Evolutionary conservation across 2,888 invertebrate species (phyloP), one percentile per base, ranked within the genome.

Genomic region (Orchesellides sinensis): DNA sequence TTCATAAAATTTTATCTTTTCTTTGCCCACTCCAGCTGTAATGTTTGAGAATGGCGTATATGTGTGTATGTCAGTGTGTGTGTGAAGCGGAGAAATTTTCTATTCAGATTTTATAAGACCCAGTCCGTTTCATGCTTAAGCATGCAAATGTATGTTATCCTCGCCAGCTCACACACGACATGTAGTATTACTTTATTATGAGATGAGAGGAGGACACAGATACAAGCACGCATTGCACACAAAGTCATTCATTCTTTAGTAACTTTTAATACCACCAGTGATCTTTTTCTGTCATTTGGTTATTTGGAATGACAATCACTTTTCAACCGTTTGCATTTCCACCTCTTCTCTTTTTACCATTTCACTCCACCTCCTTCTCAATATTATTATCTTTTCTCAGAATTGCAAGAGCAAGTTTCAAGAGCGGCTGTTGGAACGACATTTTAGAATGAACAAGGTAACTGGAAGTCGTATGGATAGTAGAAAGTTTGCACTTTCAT

Each of bases 401-500:
- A 56, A 10, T 12, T 12, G 12, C 49, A 10, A 12, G 23, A 2
- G 14, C 12, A 61, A 35, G 61, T 19, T 61, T 32, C 10, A 23
- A 56, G 27, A 56, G 56, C 23, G 21, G 25, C 23, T 56, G n/a
- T n/a, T 23, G 27, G 10, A 14, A 56, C 10, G 12, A 19, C 21
- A n/a, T 29, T 40, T 40, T 17, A 69, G 0, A 21, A 40, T 25
- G 45, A 8, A n/a, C n/a, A n/a, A n/a, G 21, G 25, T n/a, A 27
- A 66, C 29, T 47, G 61, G 59, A 19, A 47, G 63, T 49, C n/a
- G 45, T 49, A 47, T 52, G 23, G 35, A 29, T 65, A 2, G 70
- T n/a, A 5, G 23, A 75, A 75, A 81, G 72, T 82, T 69, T 74
- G 52, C 73, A 74, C 74, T 82, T 82, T 73, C 56, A 78, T 66